Evolutionary conservation across 2,888 invertebrate species (phyloP).

Genomic region (Cybosia mesomella): DNA sequence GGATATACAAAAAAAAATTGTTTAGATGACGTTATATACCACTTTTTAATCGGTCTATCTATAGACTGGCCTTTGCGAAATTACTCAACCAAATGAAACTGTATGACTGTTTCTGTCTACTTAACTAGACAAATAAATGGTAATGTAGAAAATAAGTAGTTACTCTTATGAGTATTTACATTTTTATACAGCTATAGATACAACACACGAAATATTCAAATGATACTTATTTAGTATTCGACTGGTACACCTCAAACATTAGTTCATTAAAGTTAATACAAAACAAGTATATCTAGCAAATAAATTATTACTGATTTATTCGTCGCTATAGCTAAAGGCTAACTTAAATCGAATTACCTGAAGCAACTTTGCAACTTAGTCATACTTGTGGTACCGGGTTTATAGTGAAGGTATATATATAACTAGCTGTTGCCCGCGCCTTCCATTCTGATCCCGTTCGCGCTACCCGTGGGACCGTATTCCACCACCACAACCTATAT

Average conservation of each 20-base stretch:
- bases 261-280: constrained; percentile 30
- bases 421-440: too few species aligned
- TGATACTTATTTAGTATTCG: background rate
- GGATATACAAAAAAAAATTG: background rate
- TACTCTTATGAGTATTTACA: background rate
- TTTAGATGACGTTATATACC: too few species aligned
- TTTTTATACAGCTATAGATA: background rate
- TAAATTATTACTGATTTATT: constrained; percentile 26
- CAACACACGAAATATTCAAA: constrained; percentile 2
- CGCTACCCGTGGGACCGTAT: too few species aligned
- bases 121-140: background rate
- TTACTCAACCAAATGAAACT: background rate
- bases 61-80: background rate
- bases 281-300: constrained; percentile 45
- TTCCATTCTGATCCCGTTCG: too few species aligned
- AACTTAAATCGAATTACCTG: constrained; percentile 36
- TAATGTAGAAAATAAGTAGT: background rate
- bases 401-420: constrained; percentile 5
- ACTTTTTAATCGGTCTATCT: background rate
- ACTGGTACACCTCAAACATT: constrained; percentile 13
- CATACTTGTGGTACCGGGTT: constrained; percentile 1
- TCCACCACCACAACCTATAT: too few species aligned
- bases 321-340: constrained; percentile 28
- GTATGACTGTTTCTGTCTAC: background rate
- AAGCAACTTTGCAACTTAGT: constrained; percentile 14